Conservation (phyloP, 1,140 invertebrate genomes). For the Euura saliciscinereae region DNA sequence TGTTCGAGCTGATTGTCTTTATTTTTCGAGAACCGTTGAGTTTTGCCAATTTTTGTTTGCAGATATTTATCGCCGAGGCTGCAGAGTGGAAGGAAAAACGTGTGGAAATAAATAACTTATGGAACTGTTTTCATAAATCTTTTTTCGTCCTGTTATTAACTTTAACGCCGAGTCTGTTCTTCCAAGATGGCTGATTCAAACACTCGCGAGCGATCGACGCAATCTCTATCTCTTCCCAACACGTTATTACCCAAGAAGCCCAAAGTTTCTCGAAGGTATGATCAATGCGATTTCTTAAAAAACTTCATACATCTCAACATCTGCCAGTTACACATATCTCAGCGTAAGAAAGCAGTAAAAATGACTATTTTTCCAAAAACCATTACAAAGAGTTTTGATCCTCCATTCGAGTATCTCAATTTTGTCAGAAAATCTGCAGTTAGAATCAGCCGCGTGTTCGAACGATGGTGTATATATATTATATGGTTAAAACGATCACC, state of each 20-base stretch:
- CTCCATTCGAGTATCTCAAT: too few relatives aligned
- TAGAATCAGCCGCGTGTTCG: too few relatives aligned
- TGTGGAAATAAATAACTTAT: constrained; percentile 3
- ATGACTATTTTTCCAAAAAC: too few relatives aligned
- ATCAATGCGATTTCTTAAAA: not conserved
- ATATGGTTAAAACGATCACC: too few relatives aligned
- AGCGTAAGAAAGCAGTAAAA: too few relatives aligned
- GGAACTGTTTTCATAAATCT: not conserved
- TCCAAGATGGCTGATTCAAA: not conserved
- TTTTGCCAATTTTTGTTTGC: not conserved
- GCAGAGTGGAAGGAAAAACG: not conserved
- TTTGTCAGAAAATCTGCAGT: too few relatives aligned
- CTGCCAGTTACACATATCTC: too few relatives aligned
- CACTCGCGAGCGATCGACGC: too few relatives aligned
- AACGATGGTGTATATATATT: too few relatives aligned
- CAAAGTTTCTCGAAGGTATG: not conserved
- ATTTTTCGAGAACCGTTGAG: not conserved
- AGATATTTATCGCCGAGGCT: not conserved
- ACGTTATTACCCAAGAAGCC: not conserved
- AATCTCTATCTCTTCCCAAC: not conserved
- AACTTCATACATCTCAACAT: too few relatives aligned
- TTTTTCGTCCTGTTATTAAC: not conserved
- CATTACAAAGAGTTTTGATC: too few relatives aligned
- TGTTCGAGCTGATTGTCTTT: not conserved
- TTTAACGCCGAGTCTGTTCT: not conserved